Evolutionary conservation across 2,797 vertebrate genomes (phyloP).

Genomic region (Pantherophis alleghaniensis): DNA sequence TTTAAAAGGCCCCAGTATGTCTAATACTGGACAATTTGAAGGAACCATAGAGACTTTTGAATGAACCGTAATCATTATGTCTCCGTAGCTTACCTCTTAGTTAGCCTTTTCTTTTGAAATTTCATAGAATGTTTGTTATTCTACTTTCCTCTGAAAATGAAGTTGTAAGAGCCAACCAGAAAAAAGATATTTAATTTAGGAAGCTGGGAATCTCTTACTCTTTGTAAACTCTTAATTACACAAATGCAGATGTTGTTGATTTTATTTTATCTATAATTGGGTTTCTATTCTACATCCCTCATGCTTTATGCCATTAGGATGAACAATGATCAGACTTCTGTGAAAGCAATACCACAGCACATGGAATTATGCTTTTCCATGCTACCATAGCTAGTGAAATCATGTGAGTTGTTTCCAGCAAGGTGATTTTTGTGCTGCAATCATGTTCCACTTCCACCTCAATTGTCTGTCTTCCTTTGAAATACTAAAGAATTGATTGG

Average conservation of each 20-base stretch:
- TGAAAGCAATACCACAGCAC: background rate
- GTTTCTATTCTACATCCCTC: background rate
- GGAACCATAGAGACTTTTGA: too few relatives aligned
- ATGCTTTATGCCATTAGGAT: background rate
- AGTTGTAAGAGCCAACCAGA: background rate
- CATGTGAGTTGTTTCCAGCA: background rate
- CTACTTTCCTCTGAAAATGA: background rate
- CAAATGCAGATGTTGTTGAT: background rate
- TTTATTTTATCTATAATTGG: background rate
- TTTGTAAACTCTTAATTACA: background rate
- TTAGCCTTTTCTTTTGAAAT: background rate
- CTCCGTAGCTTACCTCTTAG: background rate
- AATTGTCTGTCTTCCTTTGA: background rate
- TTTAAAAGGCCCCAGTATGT: background rate
- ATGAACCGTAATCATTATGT: too few relatives aligned
- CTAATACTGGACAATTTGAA: background rate
- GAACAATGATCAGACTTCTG: background rate
- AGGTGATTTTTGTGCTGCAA: background rate
- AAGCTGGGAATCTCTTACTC: background rate
- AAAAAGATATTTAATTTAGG: background rate
- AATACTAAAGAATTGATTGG: background rate
- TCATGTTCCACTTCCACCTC: background rate
- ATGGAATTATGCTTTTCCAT: background rate
- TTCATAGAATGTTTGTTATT: background rate
- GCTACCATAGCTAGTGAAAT: background rate